Percentiles rank a stretch among this genome's conserved stretches.
Conservation (phyloP, 53 echinoderm and acorn worm species). For the Patiria pectinifera region DNA sequence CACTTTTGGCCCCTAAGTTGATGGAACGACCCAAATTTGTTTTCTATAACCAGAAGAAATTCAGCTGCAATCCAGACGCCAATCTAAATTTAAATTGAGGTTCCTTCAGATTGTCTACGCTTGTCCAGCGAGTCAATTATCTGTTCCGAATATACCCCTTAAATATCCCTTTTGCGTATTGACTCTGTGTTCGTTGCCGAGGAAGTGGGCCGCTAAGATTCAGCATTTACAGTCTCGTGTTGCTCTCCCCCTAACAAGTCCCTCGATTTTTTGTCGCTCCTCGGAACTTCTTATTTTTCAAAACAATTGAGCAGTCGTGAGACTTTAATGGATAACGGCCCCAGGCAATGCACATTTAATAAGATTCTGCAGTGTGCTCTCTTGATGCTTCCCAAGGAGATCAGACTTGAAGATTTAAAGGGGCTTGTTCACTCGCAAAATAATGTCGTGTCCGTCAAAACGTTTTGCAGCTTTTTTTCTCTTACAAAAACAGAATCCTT, state of each 20-base stretch:
- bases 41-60: too few relatives aligned
- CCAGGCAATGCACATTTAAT: conserved; percentile 19
- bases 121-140: neutral
- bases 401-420: neutral
- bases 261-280: neutral
- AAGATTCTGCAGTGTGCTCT: conserved; percentile 49
- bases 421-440: neutral
- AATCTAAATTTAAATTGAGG: too few relatives aligned
- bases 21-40: too few relatives aligned
- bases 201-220: neutral
- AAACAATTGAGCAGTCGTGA: conserved; percentile 14
- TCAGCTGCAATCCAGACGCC: too few relatives aligned
- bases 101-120: too few relatives aligned
- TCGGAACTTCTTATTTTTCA: neutral
- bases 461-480: too few relatives aligned
- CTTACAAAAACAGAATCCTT: too few relatives aligned
- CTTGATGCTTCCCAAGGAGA: neutral
- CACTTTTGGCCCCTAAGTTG: too few relatives aligned
- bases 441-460: neutral
- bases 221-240: neutral
- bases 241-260: neutral
- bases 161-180: neutral
- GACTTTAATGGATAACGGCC: conserved; percentile 35
- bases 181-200: neutral
- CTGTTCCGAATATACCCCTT: neutral